phyloP scores from a whole-genome alignment of 2,113 vertebrate genomes.

The Aspidoscelis tigris region DNA sequence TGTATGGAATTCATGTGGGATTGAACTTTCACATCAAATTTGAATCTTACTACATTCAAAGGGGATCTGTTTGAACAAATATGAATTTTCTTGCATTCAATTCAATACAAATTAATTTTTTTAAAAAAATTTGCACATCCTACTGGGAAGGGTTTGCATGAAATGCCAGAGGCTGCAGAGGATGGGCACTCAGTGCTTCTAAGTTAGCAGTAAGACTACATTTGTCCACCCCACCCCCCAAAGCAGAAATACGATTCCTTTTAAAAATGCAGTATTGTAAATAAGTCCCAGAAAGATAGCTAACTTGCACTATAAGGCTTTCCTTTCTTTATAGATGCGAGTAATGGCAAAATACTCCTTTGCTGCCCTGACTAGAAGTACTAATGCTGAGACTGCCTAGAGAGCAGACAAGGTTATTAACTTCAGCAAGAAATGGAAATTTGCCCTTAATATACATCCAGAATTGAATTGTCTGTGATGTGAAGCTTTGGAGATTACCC shows the following conservation, averaged over 20 bases:
- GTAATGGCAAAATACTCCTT: slow-evolving; percentile 21
- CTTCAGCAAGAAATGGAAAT: slow-evolving; percentile 72
- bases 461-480: slow-evolving; percentile 74
- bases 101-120: too few relatives aligned
- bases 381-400: slow-evolving; percentile 56
- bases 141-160: too few relatives aligned
- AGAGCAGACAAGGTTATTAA: slow-evolving; percentile 71
- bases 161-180: too few relatives aligned
- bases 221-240: too few relatives aligned
- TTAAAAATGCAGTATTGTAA: slow-evolving; percentile 40
- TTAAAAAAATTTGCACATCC: too few relatives aligned
- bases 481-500: slow-evolving; percentile 70
- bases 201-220: too few relatives aligned
- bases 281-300: slow-evolving; percentile 57
- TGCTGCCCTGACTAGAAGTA: slow-evolving; percentile 61
- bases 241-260: background rate
- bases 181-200: too few relatives aligned
- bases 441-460: slow-evolving; percentile 67
- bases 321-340: slow-evolving; percentile 44
- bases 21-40: too few relatives aligned
- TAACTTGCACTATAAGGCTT: slow-evolving; percentile 50
- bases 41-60: too few relatives aligned
- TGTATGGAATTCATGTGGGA: too few relatives aligned
- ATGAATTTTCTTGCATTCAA: too few relatives aligned
- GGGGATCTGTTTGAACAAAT: too few relatives aligned